phyloP scores from a whole-genome alignment of 2,888 invertebrate species.

The Linyphia triangularis region DNA sequence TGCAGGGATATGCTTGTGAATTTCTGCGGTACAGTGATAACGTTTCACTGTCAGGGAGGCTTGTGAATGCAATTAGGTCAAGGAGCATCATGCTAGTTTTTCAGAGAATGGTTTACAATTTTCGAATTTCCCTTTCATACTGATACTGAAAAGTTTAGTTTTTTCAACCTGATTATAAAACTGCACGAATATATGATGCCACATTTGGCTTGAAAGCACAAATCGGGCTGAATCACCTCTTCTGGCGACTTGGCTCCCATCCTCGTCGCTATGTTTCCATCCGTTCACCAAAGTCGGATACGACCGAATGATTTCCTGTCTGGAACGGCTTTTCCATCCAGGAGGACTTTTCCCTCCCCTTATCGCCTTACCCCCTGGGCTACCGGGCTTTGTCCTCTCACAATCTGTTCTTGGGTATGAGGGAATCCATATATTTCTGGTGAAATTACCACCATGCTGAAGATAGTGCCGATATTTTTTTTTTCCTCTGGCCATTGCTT shows the following conservation, averaged over 20 bases:
- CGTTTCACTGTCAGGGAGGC: no score
- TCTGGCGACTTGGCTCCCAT: constrained; percentile 23
- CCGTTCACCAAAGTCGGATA: constrained; percentile 67
- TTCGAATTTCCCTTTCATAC: no score
- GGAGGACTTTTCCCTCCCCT: constrained; percentile 24
- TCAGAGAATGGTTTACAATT: no score
- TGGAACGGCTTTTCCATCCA: constrained; percentile 52
- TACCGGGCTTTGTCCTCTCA: constrained; percentile 39
- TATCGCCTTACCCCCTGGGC: constrained; percentile 36
- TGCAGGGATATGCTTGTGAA: no score
- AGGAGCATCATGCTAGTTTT: no score
- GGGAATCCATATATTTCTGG: constrained; percentile 36
- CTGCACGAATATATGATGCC: no score
- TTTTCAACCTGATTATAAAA: no score
- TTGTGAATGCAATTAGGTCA: no score
- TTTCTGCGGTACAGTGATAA: no score
- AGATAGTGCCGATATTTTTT: constrained; percentile 42
- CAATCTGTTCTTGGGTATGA: constrained; percentile 37
- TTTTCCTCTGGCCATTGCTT: neutral
- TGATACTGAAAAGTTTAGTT: neutral
- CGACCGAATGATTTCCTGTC: constrained; percentile 69
- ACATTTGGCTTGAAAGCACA: constrained; percentile 1
- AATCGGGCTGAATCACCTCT: neutral
- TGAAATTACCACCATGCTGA: constrained; percentile 16
- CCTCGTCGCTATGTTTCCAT: constrained; percentile 37